Percentiles rank a stretch among this genome's conserved stretches.
These are phyloP conservation scores for Norana najaformis DNA, from an alignment of 2,888 invertebrate species.

Conservation along the genomic window DNA sequence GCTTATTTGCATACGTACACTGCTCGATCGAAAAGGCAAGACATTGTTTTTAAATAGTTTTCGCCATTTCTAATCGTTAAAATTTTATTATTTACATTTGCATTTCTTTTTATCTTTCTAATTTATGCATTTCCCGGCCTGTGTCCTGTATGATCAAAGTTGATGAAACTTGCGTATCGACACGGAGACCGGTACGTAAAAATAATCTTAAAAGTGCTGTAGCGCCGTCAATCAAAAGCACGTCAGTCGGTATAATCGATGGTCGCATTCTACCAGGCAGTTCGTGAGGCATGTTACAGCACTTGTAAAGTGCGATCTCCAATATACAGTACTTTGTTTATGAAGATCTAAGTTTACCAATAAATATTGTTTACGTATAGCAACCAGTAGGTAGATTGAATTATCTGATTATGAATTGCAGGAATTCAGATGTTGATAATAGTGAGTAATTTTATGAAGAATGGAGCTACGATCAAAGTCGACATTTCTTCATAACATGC, in stretches of 20 bases:
- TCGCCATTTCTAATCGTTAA: background rate
- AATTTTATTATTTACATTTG: background rate
- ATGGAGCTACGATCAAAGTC: constrained; percentile 22
- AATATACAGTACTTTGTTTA: background rate
- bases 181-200: background rate
- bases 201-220: background rate
- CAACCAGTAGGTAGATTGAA: background rate
- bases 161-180: background rate
- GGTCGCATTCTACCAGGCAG: too few species aligned
- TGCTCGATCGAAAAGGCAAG: background rate
- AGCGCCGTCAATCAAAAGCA: background rate
- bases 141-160: background rate
- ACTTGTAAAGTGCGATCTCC: background rate
- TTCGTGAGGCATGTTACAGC: background rate
- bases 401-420: background rate
- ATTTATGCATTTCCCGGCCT: background rate
- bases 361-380: background rate
- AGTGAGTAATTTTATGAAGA: background rate
- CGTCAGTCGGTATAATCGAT: background rate
- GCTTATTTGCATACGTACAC: background rate
- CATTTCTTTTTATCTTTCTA: background rate
- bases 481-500: background rate
- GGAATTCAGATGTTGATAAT: background rate
- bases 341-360: background rate
- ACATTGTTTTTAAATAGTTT: background rate